phyloP scores from a whole-genome alignment of 2,888 invertebrate genomes.

The Alloscopus bannaensis region DNA sequence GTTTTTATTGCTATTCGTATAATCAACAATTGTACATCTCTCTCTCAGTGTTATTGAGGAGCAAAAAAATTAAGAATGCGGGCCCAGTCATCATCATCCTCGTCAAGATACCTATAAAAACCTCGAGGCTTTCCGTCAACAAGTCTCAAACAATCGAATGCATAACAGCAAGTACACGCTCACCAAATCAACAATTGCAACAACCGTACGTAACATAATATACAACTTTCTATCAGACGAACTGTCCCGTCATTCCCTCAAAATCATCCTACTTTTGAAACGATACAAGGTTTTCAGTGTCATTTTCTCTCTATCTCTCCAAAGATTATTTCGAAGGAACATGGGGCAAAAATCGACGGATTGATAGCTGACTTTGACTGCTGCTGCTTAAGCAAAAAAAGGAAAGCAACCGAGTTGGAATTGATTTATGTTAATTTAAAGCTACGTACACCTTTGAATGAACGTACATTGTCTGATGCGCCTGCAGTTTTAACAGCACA shows the following conservation, averaged over 20 bases:
- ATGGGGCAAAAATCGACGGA: not conserved
- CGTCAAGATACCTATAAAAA: not conserved
- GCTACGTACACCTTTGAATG: too few relatives aligned
- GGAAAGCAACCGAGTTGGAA: not conserved
- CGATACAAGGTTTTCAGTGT: too few relatives aligned
- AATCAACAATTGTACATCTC: not conserved
- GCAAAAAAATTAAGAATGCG: not conserved
- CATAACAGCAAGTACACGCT: too few relatives aligned
- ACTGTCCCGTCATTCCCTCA: too few relatives aligned
- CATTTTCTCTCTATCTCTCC: not conserved
- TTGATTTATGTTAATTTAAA: slow-evolving; percentile 5
- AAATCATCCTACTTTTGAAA: too few relatives aligned
- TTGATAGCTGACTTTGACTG: not conserved
- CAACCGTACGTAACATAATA: too few relatives aligned
- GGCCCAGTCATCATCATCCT: not conserved
- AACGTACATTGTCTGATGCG: slow-evolving; percentile 2
- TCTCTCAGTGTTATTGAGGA: not conserved
- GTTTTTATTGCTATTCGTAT: slow-evolving; percentile 28
- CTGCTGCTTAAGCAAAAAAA: too few relatives aligned
- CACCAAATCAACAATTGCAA: too few relatives aligned
- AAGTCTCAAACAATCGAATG: too few relatives aligned
- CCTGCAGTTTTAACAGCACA: slow-evolving; percentile 6
- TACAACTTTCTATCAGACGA: too few relatives aligned
- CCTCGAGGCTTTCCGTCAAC: not conserved
- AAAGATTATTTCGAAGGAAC: not conserved